These are phyloP conservation scores for Meriones unguiculatus DNA, from an alignment of 2,113 vertebrate genomes.

Conservation along the genomic window DNA sequence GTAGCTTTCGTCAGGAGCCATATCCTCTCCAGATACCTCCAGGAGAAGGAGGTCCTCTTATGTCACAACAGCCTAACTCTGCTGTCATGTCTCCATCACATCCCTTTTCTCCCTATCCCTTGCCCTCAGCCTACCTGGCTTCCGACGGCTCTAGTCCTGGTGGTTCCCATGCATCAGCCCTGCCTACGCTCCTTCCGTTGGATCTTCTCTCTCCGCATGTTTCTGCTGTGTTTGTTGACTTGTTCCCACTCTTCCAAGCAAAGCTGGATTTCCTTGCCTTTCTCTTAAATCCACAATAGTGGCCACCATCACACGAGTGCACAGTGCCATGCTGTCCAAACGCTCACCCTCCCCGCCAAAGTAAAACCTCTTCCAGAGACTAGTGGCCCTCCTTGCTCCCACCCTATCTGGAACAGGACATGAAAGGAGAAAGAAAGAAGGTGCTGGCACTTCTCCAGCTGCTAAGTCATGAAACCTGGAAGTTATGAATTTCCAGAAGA, in stretches of 20 bases:
- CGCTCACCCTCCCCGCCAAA: background rate
- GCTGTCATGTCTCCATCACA: background rate
- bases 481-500: conserved; percentile 74
- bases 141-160: background rate
- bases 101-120: background rate
- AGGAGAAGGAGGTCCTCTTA: background rate
- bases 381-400: background rate
- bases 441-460: conserved; percentile 58
- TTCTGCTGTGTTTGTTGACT: background rate
- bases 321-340: background rate
- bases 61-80: background rate
- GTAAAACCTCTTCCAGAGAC: conserved; percentile 43
- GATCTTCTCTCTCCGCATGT: background rate
- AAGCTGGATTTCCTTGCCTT: background rate
- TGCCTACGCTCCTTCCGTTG: background rate
- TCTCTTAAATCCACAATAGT: background rate
- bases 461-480: conserved; percentile 75
- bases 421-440: conserved; percentile 34
- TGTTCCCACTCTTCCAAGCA: background rate
- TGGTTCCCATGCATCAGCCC: background rate
- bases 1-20: background rate
- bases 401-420: conserved; percentile 12
- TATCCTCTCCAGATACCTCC: background rate
- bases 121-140: background rate
- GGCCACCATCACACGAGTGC: background rate